Base-by-base conservation (phyloP, 2,797 vertebrate genomes). In the Mormyrus hasselquistii region DNA sequence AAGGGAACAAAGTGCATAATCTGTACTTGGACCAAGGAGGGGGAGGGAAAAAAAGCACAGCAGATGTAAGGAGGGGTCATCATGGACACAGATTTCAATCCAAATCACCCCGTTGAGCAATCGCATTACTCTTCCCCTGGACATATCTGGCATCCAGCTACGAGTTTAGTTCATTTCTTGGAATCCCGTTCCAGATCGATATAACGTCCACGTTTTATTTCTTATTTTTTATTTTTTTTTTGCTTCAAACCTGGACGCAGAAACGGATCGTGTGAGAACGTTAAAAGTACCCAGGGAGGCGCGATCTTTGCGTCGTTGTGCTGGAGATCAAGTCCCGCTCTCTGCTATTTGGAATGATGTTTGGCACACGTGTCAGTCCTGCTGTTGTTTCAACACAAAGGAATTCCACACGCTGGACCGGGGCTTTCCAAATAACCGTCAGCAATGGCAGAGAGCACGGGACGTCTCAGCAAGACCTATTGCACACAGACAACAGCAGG, bases 401-500 rank as follows among this genome's bases (percentile, higher is more conserved):
- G 82, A 89, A 89, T 86, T 55, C 88, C 53, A 19, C 25, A 22
- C 22, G 12, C 41, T 79, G 1, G 53, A 62, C 14, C 19, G 19
- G 44, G 79, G n/a, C 41, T 38, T 89, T 89, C 59, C 55, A 62
- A 89, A 88, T 89, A 88, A 25, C 86, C 49, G 49, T 59, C 76
- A 69, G 88, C n/a, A 82, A 90, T 79, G 85, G 89, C 86, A 49
- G 49, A 79, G 83, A 65, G 79, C 12, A 50, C 50, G 22, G 83
- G 59, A 86, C 29, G 50, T 47, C 65, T 29, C 87, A 73, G 53
- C 9, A 55, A 85, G 55, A 57, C 84, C 53, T 44, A 57, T 88
- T 44, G 84, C 44, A 38, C 76, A 38, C 47, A 89, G 91, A 91
- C 91, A 91, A 88, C 65, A 87, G 82, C 89, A 88, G 89, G 88